A percentile compares a stretch with the other conserved stretches of the same genome.
phyloP scores from a whole-genome alignment of 2,113 vertebrate species.

The Noctilio leporinus region DNA sequence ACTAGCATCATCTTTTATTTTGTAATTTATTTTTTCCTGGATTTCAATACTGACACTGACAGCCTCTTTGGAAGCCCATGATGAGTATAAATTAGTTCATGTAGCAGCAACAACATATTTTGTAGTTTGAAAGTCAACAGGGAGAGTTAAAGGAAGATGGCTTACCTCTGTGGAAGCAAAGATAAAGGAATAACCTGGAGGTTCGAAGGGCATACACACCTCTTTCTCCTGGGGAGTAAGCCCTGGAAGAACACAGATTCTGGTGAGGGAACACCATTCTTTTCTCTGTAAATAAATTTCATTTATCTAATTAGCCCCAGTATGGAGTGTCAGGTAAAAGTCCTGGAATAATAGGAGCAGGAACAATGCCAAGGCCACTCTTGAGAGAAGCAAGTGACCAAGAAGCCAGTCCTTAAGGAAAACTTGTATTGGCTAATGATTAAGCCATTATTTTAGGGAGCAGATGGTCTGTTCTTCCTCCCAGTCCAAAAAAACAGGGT shows the following conservation, averaged over 20 bases:
- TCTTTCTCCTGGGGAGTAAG: neutral
- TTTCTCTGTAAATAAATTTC: conserved; percentile 32
- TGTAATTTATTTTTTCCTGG: neutral
- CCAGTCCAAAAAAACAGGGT: neutral
- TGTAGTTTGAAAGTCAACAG: neutral
- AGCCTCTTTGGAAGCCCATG: neutral
- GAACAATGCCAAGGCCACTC: neutral
- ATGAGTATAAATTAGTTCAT: neutral
- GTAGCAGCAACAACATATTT: neutral
- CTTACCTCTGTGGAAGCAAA: neutral
- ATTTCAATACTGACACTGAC: neutral
- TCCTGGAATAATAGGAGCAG: conserved; percentile 42
- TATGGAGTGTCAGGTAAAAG: conserved; percentile 21
- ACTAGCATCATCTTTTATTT: neutral
- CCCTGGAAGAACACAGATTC: neutral
- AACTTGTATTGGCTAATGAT: neutral
- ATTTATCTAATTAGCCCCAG: conserved; percentile 12
- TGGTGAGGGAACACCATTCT: neutral
- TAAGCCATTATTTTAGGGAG: conserved; percentile 9
- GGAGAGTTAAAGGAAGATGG: neutral
- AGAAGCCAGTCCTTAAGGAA: neutral
- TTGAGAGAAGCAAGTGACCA: conserved; percentile 1
- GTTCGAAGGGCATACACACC: neutral
- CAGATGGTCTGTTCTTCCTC: conserved; percentile 20
- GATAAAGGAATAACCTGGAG: neutral